These are phyloP conservation scores for Cheilosia variabilis DNA, from an alignment of 2,888 invertebrate genomes.

Conservation along the genomic window DNA sequence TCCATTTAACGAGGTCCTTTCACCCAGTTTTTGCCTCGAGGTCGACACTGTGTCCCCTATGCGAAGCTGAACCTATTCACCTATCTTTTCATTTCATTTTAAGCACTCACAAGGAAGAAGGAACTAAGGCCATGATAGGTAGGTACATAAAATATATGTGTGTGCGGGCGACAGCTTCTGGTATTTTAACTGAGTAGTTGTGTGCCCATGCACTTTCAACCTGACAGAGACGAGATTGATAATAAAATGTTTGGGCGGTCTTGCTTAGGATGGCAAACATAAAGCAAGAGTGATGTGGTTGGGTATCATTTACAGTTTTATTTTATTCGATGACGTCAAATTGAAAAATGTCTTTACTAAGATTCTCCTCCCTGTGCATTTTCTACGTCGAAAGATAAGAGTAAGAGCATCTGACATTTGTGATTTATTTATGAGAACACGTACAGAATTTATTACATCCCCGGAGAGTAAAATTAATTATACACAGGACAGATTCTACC, in stretches of 20 bases:
- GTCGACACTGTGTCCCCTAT: conserved; percentile 39
- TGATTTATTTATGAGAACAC: conserved; percentile 47
- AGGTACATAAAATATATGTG: conserved; percentile 12
- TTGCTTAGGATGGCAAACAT: conserved; percentile 46
- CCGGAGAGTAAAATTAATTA: conserved; percentile 40
- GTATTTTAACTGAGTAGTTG: neutral
- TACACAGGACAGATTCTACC: conserved; percentile 8
- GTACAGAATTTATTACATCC: conserved; percentile 28
- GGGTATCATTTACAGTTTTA: conserved; percentile 18
- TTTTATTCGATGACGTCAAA: conserved; percentile 38
- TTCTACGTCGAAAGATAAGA: neutral
- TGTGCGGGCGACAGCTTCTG: conserved; percentile 22
- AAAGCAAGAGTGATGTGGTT: conserved; percentile 14
- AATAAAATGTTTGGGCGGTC: conserved; percentile 44
- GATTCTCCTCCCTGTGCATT: neutral
- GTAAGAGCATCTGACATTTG: conserved; percentile 16
- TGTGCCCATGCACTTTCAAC: conserved; percentile 30
- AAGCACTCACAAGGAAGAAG: conserved; percentile 24
- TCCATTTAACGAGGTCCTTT: conserved; percentile 64
- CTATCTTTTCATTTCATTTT: conserved; percentile 38
- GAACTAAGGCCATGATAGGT: conserved; percentile 46
- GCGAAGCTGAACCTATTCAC: conserved; percentile 32
- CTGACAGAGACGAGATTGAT: conserved; percentile 40
- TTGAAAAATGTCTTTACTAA: neutral
- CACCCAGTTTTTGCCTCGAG: conserved; percentile 40